phyloP scores from a whole-genome alignment of 2,888 invertebrate species.

The Aphodius sticticus region DNA sequence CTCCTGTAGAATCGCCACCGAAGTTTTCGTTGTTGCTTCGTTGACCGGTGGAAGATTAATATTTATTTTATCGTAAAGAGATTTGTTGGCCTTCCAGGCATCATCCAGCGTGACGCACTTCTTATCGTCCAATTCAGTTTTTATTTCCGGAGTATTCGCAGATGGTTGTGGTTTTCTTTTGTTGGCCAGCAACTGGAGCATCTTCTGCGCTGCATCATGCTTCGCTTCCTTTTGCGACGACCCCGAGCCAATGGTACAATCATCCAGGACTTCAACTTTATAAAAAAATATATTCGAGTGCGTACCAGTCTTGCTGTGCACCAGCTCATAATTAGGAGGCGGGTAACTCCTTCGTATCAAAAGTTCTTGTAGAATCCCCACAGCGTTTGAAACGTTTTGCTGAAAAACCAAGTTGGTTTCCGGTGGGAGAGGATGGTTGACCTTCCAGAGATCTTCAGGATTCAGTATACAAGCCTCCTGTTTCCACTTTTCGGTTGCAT shows the following conservation, averaged over 20 bases:
- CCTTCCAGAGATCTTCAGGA: too few relatives aligned
- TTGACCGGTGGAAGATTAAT: background rate
- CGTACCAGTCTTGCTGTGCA: background rate
- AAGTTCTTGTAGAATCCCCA: background rate
- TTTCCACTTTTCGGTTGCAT: background rate
- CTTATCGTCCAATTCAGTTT: background rate
- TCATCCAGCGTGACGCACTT: too few relatives aligned
- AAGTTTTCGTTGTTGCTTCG: slow-evolving; percentile 63
- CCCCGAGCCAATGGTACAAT: background rate
- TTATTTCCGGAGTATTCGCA: background rate
- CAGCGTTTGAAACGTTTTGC: background rate
- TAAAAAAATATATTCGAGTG: background rate
- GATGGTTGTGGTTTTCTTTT: slow-evolving; percentile 45
- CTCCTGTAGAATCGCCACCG: slow-evolving; percentile 72
- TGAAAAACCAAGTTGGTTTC: background rate
- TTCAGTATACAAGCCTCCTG: too few relatives aligned
- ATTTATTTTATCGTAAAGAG: slow-evolving; percentile 50
- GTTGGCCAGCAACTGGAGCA: slow-evolving; percentile 59
- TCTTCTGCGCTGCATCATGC: slow-evolving; percentile 65
- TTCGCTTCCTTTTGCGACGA: slow-evolving; percentile 54
- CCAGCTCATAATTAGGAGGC: background rate
- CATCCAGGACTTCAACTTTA: background rate
- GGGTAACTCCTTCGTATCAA: background rate
- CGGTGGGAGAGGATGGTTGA: too few relatives aligned
- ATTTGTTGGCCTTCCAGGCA: slow-evolving; percentile 59